These are phyloP conservation scores for Anguilla obscura DNA, from an alignment of 2,797 vertebrate genomes.

Conservation along the genomic window DNA sequence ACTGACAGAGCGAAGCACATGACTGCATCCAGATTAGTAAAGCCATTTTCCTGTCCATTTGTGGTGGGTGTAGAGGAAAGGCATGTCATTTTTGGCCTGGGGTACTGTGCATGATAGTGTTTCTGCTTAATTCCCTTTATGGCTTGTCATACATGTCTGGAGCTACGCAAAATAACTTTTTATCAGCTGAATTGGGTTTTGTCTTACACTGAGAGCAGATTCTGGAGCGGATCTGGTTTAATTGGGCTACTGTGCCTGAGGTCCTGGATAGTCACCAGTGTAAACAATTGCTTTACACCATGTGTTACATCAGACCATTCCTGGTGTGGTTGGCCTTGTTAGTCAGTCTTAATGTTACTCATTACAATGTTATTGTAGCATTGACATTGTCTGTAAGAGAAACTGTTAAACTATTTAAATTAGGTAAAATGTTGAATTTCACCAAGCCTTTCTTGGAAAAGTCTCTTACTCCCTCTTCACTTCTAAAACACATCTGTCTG, in stretches of 20 bases:
- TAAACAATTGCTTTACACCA: not conserved
- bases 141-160: constrained; percentile 12
- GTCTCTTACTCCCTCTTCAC: not conserved
- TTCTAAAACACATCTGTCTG: not conserved
- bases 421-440: not conserved
- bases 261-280: not conserved
- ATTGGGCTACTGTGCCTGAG: not conserved
- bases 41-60: constrained; percentile 19
- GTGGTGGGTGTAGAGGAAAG: not conserved
- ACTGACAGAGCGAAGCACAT: constrained; percentile 10
- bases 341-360: not conserved
- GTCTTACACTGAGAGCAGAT: not conserved
- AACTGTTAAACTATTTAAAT: not conserved
- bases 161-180: not conserved
- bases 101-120: not conserved
- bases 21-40: not conserved
- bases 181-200: not conserved
- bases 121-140: not conserved
- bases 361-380: not conserved
- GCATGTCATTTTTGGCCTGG: constrained; percentile 14
- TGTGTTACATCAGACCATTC: not conserved
- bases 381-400: not conserved
- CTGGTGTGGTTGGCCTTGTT: not conserved
- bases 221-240: constrained; percentile 4
- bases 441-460: not conserved